Evolutionary conservation across 1,140 invertebrate genomes (phyloP).

Genomic region (Drosophila rhopaloa): DNA sequence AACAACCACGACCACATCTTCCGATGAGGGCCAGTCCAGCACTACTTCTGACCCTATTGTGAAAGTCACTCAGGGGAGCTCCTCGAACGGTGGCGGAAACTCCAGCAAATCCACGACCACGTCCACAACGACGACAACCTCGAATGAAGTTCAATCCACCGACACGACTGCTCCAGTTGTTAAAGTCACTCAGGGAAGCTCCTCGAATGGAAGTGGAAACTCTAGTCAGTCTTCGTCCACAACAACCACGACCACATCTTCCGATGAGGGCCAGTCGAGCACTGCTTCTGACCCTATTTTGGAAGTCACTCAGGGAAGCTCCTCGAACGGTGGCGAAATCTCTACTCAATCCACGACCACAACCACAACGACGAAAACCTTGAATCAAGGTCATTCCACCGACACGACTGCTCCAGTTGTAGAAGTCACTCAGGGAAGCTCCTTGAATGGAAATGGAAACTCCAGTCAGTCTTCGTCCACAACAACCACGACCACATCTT

Average conservation of each 20-base stretch:
- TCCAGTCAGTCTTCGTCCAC: too few species aligned
- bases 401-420: background rate
- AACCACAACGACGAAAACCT: too few species aligned
- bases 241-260: too few species aligned
- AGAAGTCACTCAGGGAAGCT: background rate
- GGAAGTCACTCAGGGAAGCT: background rate
- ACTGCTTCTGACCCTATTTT: constrained; percentile 2
- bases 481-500: constrained; percentile 6
- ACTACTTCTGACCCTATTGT: background rate
- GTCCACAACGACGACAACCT: background rate
- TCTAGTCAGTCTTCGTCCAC: too few species aligned
- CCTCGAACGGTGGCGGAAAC: too few species aligned
- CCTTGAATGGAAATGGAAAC: too few species aligned
- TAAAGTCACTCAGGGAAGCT: background rate
- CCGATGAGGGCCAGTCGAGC: too few species aligned
- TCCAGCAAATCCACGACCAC: too few species aligned
- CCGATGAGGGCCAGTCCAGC: background rate
- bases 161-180: background rate
- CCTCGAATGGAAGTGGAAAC: background rate
- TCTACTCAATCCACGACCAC: background rate
- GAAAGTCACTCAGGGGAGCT: background rate
- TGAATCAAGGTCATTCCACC: background rate
- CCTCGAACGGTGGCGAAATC: background rate
- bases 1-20: constrained; percentile 1
- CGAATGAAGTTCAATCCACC: background rate